Evolutionary conservation across 2,888 invertebrate species (phyloP), one percentile per base, ranked within the genome.

Genomic region (Bugula neritina): DNA sequence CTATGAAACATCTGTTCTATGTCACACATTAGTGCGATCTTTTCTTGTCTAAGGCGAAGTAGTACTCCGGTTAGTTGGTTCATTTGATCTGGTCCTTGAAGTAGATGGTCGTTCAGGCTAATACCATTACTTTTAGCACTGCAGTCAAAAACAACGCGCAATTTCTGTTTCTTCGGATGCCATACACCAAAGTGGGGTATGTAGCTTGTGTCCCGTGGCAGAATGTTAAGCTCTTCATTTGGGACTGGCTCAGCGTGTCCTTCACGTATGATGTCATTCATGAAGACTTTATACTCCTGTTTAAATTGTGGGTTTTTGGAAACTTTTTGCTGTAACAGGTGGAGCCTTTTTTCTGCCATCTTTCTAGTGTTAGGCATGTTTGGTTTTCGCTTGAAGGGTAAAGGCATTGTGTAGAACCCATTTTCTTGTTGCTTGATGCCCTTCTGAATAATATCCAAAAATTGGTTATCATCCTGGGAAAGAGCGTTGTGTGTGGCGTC

Each of bases 71-170:
- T 13, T 25, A 73, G 34, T 1, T 31, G 57, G 34, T 69, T 74
- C 1, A 69, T 69, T 31, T 71, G 35, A 35, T 73, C 72, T 1
- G 74, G 73, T n/a, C 73, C 74, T 23, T 29, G 55, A 21, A 74
- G 35, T n/a, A 74, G 1, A 35, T 31, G 55, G 25, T 71, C 70
- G 43, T 73, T 74, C 1, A 74, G 58, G 21, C 71, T 35, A 25
- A 69, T 54, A 1, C 31, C 43, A 0, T 54, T n/a, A 34, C n/a
- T 69, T 31, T 34, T 69, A 1, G 73, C 70, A 25, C 52, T 27
- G 23, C 69, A 71, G 63, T 74, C 73, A 35, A 73, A 73, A 1
- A 74, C 73, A 1, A 73, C 58, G 29, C 72, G 29, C 13, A 73
- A 27, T 29, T 69, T 74, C 43, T 57, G 35, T 57, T 73, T 71